Evolutionary conservation across 2,113 vertebrate genomes (phyloP).

Genomic region (Bungarus multicinctus): DNA sequence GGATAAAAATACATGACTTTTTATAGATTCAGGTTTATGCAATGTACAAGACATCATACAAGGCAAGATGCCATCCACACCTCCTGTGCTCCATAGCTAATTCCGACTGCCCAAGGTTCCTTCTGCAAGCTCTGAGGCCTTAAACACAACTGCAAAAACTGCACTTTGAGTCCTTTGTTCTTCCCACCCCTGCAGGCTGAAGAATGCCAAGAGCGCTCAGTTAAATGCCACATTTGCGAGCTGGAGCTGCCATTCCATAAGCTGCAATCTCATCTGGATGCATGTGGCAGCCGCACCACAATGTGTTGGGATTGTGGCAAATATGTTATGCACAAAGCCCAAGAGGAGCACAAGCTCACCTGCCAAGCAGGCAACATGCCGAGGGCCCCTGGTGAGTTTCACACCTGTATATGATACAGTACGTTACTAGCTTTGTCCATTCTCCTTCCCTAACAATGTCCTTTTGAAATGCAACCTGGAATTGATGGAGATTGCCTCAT

Average conservation of each 20-base stretch:
- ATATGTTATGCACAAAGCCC: slow-evolving; percentile 63
- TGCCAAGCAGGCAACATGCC: slow-evolving; percentile 39
- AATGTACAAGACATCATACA: not conserved
- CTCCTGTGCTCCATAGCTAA: not conserved
- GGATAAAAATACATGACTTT: not conserved
- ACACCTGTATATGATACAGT: too few relatives aligned
- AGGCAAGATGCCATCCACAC: not conserved
- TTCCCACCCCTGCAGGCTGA: slow-evolving; percentile 56
- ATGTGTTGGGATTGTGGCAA: slow-evolving; percentile 68
- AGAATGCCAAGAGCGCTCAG: slow-evolving; percentile 58
- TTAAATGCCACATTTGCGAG: slow-evolving; percentile 73
- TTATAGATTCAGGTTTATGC: not conserved
- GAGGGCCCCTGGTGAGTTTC: slow-evolving; percentile 23
- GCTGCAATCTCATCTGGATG: slow-evolving; percentile 62
- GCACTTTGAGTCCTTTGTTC: not conserved
- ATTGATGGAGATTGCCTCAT: not conserved
- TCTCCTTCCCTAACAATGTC: not conserved
- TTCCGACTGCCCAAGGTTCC: not conserved
- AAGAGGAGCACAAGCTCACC: slow-evolving; percentile 49
- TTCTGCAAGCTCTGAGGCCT: not conserved
- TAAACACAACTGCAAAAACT: not conserved
- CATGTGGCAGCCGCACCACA: slow-evolving; percentile 71
- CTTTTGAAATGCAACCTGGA: not conserved
- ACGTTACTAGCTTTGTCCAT: not conserved
- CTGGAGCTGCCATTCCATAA: slow-evolving; percentile 61